Evolutionary conservation across 2,797 vertebrate genomes (phyloP).

Genomic region (Chanos chanos): DNA sequence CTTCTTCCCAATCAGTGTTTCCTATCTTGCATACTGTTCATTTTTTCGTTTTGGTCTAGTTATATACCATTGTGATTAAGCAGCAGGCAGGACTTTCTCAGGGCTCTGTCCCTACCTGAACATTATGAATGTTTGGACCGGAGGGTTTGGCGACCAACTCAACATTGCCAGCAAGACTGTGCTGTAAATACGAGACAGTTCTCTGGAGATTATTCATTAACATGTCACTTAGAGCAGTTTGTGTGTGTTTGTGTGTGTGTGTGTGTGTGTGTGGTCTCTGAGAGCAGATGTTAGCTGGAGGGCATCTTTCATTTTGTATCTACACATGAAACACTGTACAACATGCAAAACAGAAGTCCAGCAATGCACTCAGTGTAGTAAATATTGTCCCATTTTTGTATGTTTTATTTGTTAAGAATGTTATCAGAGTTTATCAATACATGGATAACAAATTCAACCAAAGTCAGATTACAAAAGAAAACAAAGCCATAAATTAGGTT

Average conservation of each 20-base stretch:
- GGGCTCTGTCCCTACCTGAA: too few species aligned
- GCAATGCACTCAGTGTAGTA: neutral
- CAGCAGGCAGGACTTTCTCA: too few species aligned
- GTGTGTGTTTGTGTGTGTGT: conserved; percentile 42
- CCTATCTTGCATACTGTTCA: neutral
- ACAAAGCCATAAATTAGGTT: neutral
- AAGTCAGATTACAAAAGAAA: neutral
- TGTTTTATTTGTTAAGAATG: neutral
- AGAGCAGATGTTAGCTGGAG: conserved; percentile 69
- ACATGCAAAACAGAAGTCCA: neutral
- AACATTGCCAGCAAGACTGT: conserved; percentile 5
- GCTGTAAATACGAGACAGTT: conserved; percentile 24
- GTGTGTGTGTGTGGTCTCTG: conserved; percentile 41
- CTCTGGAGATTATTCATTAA: conserved; percentile 33
- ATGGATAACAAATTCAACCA: neutral
- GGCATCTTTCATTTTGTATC: conserved; percentile 57
- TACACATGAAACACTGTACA: conserved; percentile 27
- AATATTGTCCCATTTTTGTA: conserved; percentile 9
- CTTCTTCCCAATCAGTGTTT: conserved; percentile 31
- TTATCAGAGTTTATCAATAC: neutral
- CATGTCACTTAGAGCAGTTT: conserved; percentile 20
- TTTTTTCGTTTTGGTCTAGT: neutral
- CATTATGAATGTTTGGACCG: neutral
- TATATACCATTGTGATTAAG: too few species aligned
- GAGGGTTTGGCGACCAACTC: neutral